These are phyloP conservation scores for Cuniculus paca DNA, from an alignment of 2,797 vertebrate genomes.

Conservation along the genomic window DNA sequence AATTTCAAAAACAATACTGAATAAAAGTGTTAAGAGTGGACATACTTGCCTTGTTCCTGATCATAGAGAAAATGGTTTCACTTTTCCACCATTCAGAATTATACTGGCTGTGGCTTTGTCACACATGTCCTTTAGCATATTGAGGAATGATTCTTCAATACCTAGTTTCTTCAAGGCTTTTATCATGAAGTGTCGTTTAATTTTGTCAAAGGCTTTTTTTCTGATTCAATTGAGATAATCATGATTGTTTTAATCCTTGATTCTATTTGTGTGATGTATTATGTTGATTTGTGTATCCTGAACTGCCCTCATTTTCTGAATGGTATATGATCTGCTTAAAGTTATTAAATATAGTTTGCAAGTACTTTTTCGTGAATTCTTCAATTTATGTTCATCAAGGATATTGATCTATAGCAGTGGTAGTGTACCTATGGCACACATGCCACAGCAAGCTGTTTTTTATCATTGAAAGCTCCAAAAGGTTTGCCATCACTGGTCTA, in stretches of 20 bases:
- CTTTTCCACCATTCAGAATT: background rate
- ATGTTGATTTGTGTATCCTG: background rate
- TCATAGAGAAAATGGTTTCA: background rate
- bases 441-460: background rate
- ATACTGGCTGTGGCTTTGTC: background rate
- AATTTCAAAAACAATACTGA: background rate
- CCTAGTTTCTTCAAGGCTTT: background rate
- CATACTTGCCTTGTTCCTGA: background rate
- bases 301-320: background rate
- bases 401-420: background rate
- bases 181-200: background rate
- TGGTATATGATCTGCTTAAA: background rate
- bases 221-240: background rate
- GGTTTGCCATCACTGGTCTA: background rate
- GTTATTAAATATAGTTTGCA: background rate
- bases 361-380: background rate
- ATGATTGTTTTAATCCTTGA: background rate
- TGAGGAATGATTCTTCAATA: background rate
- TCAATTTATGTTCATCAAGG: background rate
- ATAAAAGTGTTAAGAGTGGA: background rate
- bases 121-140: background rate
- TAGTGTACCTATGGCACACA: background rate
- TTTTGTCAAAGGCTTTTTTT: background rate
- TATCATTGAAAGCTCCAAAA: background rate
- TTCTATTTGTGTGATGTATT: background rate